Evolutionary conservation across 2,797 vertebrate species (phyloP), one percentile per base, ranked within the genome.

Genomic region (Garrulus glandarius): DNA sequence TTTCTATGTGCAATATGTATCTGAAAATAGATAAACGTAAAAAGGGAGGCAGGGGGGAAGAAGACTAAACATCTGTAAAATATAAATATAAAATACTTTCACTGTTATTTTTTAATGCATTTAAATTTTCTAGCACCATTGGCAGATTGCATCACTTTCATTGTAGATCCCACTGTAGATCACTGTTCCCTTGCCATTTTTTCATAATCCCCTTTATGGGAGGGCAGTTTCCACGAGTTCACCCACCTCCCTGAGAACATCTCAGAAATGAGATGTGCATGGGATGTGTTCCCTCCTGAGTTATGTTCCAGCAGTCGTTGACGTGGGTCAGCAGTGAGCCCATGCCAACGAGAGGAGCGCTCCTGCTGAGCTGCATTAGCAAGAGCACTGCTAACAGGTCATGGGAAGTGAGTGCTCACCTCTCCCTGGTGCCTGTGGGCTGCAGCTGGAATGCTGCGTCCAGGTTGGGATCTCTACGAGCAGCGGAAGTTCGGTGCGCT

Each of bases 21-120:
- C 34, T 5, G 4, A 70, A 75, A 50, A 22, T 17, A 77, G 9
- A 9, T 47, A 56, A 70, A 67, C 13, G 13, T 49, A 32, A 75
- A 75, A 71, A 68, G 22, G 11, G 0, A 3, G 1, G 2, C 2
- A 0, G 7, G 10, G 16, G 3, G 1, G 1, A 8, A 0, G 1
- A 55, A 41, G 10, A 19, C 23, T 68, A 52, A 82, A 39, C 5
- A 15, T 26, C 13, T 65, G 7, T 65, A 34, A 56, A 68, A 56
- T 20, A 41, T 11, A 50, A 50, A 27, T 57, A 70, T 61, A 82
- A 83, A 75, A 20, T 93, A 19, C 19, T 63, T 63, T 37, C 34
- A 60, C 19, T 1, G 3, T 11, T 17, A 10, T 8, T 75, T 74
- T 78, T 64, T 13, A 19, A 46, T 46, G 15, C 41, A 53, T 50